Percentiles rank a stretch among this genome's conserved stretches.
phyloP scores from a whole-genome alignment of 2,888 invertebrate species.

The Drosophila mayaguana region DNA sequence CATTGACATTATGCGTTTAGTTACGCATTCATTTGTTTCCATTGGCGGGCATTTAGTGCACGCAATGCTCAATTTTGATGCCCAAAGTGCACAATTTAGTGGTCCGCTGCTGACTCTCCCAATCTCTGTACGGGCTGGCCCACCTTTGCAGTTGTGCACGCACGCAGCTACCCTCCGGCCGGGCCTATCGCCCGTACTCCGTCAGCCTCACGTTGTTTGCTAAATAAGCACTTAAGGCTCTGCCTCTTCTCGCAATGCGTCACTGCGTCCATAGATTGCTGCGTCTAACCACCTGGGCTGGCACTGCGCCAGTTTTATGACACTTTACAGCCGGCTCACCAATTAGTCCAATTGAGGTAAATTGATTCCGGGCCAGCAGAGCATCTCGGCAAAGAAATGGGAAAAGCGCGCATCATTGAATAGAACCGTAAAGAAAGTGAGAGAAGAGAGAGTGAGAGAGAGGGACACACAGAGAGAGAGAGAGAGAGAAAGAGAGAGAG shows the following conservation, averaged over 20 bases:
- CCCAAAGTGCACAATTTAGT: slow-evolving; percentile 69
- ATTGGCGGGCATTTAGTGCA: slow-evolving; percentile 58
- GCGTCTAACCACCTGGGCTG: slow-evolving; percentile 45
- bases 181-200: neutral
- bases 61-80: slow-evolving; percentile 68
- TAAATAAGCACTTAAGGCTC: slow-evolving; percentile 60
- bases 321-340: slow-evolving; percentile 37
- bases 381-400: neutral
- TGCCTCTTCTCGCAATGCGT: slow-evolving; percentile 60
- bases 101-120: slow-evolving; percentile 22
- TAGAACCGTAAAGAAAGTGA: neutral
- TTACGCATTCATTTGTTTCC: slow-evolving; percentile 69
- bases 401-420: too few relatives aligned
- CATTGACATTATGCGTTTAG: slow-evolving; percentile 76
- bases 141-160: slow-evolving; percentile 5
- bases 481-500: neutral
- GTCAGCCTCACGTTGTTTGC: slow-evolving; percentile 48
- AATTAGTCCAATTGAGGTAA: slow-evolving; percentile 11
- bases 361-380: slow-evolving; percentile 12
- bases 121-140: slow-evolving; percentile 5
- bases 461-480: neutral
- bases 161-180: neutral
- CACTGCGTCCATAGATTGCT: slow-evolving; percentile 57
- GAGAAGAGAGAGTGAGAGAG: neutral
- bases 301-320: slow-evolving; percentile 51